Percentiles rank a stretch among this genome's conserved stretches.
Evolutionary conservation across 2,797 vertebrate species (phyloP).

Genomic region (Helostoma temminkii): DNA sequence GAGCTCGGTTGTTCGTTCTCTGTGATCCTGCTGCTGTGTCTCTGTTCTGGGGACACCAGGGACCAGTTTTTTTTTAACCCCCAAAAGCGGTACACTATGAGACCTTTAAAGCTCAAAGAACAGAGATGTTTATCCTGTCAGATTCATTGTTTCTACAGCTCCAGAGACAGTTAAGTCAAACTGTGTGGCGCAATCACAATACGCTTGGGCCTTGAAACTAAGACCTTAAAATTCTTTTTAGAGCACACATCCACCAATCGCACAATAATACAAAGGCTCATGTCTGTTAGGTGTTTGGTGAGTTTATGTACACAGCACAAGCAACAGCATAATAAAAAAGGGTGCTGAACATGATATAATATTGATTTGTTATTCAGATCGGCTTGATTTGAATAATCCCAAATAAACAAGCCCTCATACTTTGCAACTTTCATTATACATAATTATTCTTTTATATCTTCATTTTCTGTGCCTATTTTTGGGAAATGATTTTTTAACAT

Average conservation of each 20-base stretch:
- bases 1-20: too few relatives aligned
- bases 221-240: conserved; percentile 1
- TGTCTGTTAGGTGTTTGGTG: conserved; percentile 13
- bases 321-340: neutral
- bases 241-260: neutral
- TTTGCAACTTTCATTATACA: conserved; percentile 15
- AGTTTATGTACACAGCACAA: neutral
- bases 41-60: too few relatives aligned
- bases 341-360: neutral
- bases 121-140: too few relatives aligned
- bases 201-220: conserved; percentile 29
- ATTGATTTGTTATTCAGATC: conserved; percentile 29
- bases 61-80: too few relatives aligned
- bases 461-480: neutral
- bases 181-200: conserved; percentile 4
- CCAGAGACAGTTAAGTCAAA: conserved; percentile 14
- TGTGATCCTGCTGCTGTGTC: too few relatives aligned
- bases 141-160: too few relatives aligned
- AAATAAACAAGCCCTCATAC: neutral
- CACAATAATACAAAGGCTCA: neutral
- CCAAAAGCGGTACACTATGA: too few relatives aligned
- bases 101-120: too few relatives aligned
- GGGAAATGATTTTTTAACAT: neutral
- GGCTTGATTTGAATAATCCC: conserved; percentile 31
- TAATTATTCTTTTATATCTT: conserved; percentile 24